phyloP scores from a whole-genome alignment of 2,113 vertebrate species.

The Numenius arquata region DNA sequence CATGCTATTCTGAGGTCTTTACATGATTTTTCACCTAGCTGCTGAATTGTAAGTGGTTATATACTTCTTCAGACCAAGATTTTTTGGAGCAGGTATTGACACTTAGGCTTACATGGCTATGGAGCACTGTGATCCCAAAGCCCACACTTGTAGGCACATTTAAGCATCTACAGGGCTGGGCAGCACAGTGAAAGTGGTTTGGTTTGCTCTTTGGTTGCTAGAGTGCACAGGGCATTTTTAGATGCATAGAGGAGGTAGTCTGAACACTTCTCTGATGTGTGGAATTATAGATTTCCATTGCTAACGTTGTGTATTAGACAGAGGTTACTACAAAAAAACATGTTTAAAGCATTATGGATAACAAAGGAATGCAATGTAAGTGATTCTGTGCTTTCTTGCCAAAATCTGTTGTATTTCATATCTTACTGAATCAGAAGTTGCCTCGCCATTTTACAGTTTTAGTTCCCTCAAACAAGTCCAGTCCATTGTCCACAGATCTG shows the following conservation, averaged over 20 bases:
- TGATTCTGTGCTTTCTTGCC: background rate
- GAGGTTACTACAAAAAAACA: background rate
- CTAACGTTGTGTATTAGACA: background rate
- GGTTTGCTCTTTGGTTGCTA: background rate
- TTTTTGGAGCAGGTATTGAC: background rate
- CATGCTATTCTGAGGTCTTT: background rate
- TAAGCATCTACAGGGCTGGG: background rate
- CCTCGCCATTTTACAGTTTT: background rate
- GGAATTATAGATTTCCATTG: background rate
- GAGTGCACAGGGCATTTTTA: background rate
- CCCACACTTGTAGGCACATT: background rate
- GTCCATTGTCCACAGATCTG: background rate
- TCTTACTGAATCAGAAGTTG: background rate
- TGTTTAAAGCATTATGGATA: background rate
- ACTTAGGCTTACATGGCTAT: background rate
- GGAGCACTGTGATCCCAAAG: background rate
- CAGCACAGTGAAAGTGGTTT: background rate
- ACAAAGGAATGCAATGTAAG: background rate
- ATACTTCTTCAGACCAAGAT: background rate
- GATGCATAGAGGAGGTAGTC: background rate
- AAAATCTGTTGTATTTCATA: background rate
- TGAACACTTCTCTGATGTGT: background rate
- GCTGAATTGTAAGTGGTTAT: background rate
- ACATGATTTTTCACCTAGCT: background rate
- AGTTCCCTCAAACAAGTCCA: background rate